phyloP scores from a whole-genome alignment of 2,888 invertebrate genomes.

The Thymelicus lineola region DNA sequence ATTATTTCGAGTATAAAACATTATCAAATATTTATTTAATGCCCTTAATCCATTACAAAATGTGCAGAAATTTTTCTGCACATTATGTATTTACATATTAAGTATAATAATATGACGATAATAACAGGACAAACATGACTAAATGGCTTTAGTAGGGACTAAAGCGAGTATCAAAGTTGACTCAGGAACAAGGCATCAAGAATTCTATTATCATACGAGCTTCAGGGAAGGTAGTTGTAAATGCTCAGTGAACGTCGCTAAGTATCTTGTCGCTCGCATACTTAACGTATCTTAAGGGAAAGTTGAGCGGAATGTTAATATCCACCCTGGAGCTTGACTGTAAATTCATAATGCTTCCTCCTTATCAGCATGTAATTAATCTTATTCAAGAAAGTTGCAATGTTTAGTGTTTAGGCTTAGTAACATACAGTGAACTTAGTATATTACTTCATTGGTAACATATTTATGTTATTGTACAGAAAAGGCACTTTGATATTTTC shows the following conservation, averaged over 20 bases:
- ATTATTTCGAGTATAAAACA: too few relatives aligned
- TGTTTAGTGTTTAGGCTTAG: too few relatives aligned
- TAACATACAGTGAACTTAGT: too few relatives aligned
- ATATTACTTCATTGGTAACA: too few relatives aligned
- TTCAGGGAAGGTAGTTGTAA: conserved; percentile 1
- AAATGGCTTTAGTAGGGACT: neutral
- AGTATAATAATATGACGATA: too few relatives aligned
- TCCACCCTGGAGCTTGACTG: neutral
- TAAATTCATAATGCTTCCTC: conserved; percentile 20
- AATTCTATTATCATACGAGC: conserved; percentile 14
- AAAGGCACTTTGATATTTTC: too few relatives aligned
- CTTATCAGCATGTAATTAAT: neutral
- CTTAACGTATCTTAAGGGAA: conserved; percentile 18
- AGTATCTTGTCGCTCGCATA: conserved; percentile 29
- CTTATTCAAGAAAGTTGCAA: neutral
- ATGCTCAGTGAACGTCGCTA: conserved; percentile 8
- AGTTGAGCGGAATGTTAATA: conserved; percentile 32
- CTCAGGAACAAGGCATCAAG: conserved; percentile 20
- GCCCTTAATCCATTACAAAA: too few relatives aligned
- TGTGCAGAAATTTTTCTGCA: too few relatives aligned
- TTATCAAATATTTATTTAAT: too few relatives aligned
- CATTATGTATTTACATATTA: too few relatives aligned
- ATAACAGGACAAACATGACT: too few relatives aligned
- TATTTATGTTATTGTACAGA: too few relatives aligned
- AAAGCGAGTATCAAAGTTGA: neutral